Conservation (phyloP, 2,888 invertebrate species). For the Noctua janthe region DNA sequence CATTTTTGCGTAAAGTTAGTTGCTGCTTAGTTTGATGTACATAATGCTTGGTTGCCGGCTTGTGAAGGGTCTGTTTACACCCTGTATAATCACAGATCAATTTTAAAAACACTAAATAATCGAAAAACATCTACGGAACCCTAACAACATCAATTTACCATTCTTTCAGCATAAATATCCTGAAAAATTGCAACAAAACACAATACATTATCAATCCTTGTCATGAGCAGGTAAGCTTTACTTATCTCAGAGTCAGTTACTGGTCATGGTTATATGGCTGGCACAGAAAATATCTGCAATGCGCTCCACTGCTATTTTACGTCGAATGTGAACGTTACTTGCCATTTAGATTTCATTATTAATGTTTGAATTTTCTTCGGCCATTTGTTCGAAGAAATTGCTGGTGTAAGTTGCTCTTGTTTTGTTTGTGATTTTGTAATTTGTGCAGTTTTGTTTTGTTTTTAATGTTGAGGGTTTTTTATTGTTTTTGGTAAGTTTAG, state of each 20-base stretch:
- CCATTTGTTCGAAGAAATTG: conserved; percentile 35
- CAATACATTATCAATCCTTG: conserved; percentile 41
- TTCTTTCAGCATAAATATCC: background rate
- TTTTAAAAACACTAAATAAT: background rate
- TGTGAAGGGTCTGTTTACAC: no score
- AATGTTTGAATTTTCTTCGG: conserved; percentile 45
- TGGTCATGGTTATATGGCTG: conserved; percentile 36
- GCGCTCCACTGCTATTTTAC: conserved; percentile 36
- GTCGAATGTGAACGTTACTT: conserved; percentile 38
- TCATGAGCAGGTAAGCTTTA: conserved; percentile 29
- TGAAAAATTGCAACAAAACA: conserved; percentile 31
- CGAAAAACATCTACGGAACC: background rate
- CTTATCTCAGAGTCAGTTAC: conserved; percentile 37
- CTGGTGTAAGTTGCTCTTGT: conserved; percentile 8
- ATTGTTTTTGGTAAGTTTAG: background rate
- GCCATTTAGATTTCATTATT: conserved; percentile 54
- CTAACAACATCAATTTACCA: background rate
- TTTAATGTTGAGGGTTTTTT: background rate
- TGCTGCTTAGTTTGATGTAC: no score
- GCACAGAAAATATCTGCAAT: conserved; percentile 56
- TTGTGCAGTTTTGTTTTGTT: conserved; percentile 13
- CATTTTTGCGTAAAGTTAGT: no score
- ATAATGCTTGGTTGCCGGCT: no score
- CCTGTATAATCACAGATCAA: background rate
- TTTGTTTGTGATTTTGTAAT: conserved; percentile 20